Evolutionary conservation across 2,113 vertebrate genomes (phyloP).

Genomic region (Equus quagga): DNA sequence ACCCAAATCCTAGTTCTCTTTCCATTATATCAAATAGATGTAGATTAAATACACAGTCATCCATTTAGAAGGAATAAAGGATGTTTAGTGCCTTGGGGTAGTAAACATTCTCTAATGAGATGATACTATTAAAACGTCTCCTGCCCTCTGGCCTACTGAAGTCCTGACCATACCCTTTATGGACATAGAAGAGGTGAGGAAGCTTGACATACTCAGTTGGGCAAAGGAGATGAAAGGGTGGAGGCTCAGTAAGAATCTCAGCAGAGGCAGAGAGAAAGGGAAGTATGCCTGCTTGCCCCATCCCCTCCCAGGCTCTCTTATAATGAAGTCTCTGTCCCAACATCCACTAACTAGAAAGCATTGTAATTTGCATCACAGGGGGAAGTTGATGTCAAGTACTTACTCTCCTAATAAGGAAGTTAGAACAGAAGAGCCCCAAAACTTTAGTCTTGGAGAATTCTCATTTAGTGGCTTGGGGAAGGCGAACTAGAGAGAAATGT

Average conservation of each 20-base stretch:
- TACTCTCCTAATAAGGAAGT: neutral
- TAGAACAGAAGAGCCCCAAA: neutral
- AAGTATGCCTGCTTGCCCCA: fast-evolving
- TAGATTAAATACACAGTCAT: neutral
- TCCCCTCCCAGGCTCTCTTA: neutral
- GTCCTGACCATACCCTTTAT: neutral
- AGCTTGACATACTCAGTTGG: neutral
- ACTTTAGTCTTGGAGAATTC: neutral
- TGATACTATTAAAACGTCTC: neutral
- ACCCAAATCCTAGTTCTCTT: neutral
- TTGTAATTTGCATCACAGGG: neutral
- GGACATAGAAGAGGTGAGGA: neutral
- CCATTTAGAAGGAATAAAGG: neutral
- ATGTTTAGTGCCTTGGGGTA: too few relatives aligned
- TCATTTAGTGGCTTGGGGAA: neutral
- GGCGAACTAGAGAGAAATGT: neutral
- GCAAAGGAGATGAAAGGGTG: neutral
- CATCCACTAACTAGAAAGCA: neutral
- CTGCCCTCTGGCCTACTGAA: neutral
- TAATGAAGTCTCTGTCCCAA: neutral
- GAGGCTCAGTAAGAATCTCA: neutral
- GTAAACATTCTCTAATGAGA: neutral
- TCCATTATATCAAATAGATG: neutral
- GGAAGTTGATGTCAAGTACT: neutral
- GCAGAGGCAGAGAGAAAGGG: neutral